Evolutionary conservation across 1,140 invertebrate species (phyloP).

Genomic region (Sipha flava): DNA sequence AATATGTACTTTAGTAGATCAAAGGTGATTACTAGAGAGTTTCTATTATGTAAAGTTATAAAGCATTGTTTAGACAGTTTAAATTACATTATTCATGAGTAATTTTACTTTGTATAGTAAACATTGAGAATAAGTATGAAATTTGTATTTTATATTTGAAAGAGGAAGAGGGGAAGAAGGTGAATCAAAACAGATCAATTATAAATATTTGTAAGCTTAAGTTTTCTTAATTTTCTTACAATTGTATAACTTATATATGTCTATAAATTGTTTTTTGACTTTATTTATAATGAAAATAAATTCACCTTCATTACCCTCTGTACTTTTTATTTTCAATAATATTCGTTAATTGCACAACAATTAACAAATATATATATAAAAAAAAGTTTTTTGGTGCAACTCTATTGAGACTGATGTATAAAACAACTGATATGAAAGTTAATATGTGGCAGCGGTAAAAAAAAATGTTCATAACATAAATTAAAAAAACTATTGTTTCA

Average conservation of each 20-base stretch:
- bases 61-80: not conserved
- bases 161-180: too few species aligned
- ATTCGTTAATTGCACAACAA: not conserved
- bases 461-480: not conserved
- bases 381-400: not conserved
- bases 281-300: too few species aligned
- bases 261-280: too few species aligned
- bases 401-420: not conserved
- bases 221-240: too few species aligned
- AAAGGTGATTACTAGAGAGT: not conserved
- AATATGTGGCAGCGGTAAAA: not conserved
- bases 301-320: too few species aligned
- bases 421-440: not conserved
- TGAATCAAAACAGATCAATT: too few species aligned
- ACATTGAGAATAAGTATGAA: not conserved
- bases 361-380: not conserved
- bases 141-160: too few species aligned
- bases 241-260: too few species aligned
- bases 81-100: not conserved
- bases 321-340: too few species aligned
- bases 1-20: slow-evolving; percentile 6
- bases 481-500: not conserved
- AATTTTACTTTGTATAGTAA: not conserved
- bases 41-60: too few species aligned
- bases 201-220: too few species aligned